Evolutionary conservation across 2,888 invertebrate genomes (phyloP), one percentile per base, ranked within the genome.

Genomic region (Hipparchia sbordonii): DNA sequence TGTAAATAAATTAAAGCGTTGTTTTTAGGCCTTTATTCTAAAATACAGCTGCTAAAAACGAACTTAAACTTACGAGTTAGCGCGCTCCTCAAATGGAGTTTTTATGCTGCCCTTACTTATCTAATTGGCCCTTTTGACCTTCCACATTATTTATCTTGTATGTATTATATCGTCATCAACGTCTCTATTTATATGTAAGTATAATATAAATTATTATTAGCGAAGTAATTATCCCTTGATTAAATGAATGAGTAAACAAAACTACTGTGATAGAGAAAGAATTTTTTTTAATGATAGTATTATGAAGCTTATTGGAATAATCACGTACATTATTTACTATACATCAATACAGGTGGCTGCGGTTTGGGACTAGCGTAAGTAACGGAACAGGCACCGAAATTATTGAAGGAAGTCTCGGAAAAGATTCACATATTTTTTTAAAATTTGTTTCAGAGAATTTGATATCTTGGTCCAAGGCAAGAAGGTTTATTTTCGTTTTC

Each of bases 301-400:
- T 57, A 66, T 71, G 54, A 63, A 73, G 68, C 69, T 73, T 60
- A 73, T 56, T 59, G 66, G 48, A 68, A 71, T 76, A 68, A 71
- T 76, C 56, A 69, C 74, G 60, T 74, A 75, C 70, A 69, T 66
- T 52, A 74, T 69, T 59, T 52, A 70, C 39, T 54, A 73, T 65
- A 72, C 67, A 65, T 60, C 13, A 66, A 71, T 74, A 86, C 83
- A 89, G 83, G 84, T 88, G 86, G 89, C 85, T 89, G 89, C 87
- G 84, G 84, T 89, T 85, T 81, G 82, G 81, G 92, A 92, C 92
- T 92, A 92, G 91, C 86, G 88, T 89, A 82, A 85, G 51, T 69
- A 70, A 57, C 51, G 72, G 72, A 71, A 73, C 67, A 51, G 65
- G 70, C 70, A 71, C 60, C 70, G 61, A 60, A 70, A 66, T 66